Percentiles rank a stretch among this genome's conserved stretches.
Conservation (phyloP, 2,113 vertebrate species). For the Pteronura brasiliensis region DNA sequence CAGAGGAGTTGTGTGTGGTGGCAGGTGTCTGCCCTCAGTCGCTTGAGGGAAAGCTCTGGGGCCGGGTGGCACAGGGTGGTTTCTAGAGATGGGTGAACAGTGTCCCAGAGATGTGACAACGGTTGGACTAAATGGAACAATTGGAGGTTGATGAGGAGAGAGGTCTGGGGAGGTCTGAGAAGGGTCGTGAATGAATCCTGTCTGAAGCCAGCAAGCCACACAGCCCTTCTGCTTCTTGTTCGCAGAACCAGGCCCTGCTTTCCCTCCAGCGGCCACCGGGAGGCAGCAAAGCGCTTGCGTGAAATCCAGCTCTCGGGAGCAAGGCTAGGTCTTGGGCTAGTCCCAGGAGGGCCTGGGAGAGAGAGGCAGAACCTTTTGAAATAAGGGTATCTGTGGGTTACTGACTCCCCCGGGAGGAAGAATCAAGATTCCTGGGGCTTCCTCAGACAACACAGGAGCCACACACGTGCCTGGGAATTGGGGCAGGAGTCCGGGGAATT, state of each 20-base stretch:
- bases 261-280: not conserved
- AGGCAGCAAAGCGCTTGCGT: constrained; percentile 36
- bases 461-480: not conserved
- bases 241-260: not conserved
- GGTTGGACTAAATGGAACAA: not conserved
- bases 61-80: not conserved
- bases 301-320: not conserved
- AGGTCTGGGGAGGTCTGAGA: not conserved
- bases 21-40: not conserved
- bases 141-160: not conserved
- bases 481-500: not conserved
- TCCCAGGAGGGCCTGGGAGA: not conserved
- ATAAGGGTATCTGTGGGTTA: not conserved
- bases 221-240: not conserved
- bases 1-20: not conserved
- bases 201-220: not conserved
- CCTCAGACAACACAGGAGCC: not conserved
- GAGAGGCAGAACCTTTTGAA: not conserved
- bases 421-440: not conserved
- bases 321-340: not conserved
- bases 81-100: not conserved
- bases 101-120: not conserved
- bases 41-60: not conserved
- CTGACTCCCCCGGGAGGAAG: not conserved
- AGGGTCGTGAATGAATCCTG: not conserved